These are phyloP conservation scores for Megastigmus dorsalis DNA, from an alignment of 2,888 invertebrate species.

Conservation along the genomic window DNA sequence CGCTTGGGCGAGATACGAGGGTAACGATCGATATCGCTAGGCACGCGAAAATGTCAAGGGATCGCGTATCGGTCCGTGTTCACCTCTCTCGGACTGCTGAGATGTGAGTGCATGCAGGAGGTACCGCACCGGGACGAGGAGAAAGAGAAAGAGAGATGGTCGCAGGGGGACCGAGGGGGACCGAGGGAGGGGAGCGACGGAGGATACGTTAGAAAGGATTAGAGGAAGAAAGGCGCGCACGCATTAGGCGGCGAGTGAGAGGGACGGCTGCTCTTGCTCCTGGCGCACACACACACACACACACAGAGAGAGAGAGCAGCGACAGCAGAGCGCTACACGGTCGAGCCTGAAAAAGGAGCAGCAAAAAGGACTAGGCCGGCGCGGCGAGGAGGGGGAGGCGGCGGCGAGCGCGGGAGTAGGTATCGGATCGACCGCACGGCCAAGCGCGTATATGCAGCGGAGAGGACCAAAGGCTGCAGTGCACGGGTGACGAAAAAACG, in stretches of 20 bases:
- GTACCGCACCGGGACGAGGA: neutral
- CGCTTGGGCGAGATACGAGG: constrained; percentile 32
- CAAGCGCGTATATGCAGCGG: no score
- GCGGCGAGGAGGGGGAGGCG: neutral
- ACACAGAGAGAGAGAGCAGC: neutral
- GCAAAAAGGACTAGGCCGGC: constrained; percentile 24
- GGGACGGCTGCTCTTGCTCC: neutral
- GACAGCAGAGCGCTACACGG: no score
- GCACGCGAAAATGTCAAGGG: constrained; percentile 54
- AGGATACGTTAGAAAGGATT: constrained; percentile 49
- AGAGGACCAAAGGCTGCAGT: constrained; percentile 47
- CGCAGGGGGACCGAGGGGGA: neutral
- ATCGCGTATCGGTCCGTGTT: constrained; percentile 52
- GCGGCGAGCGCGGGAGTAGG: constrained; percentile 15
- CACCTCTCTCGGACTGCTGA: neutral
- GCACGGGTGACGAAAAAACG: constrained; percentile 69
- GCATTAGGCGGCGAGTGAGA: constrained; percentile 22
- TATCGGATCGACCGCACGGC: constrained; percentile 17
- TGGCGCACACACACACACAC: neutral
- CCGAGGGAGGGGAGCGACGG: constrained; percentile 2
- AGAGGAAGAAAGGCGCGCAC: constrained; percentile 31
- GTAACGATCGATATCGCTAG: constrained; percentile 51
- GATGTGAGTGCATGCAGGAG: neutral
- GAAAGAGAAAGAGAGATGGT: neutral
- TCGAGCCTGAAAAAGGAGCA: neutral